A percentile compares a stretch with the other conserved stretches of the same genome.
These are phyloP conservation scores for Apotomis capreana DNA, from an alignment of 2,888 invertebrate species.

Conservation along the genomic window DNA sequence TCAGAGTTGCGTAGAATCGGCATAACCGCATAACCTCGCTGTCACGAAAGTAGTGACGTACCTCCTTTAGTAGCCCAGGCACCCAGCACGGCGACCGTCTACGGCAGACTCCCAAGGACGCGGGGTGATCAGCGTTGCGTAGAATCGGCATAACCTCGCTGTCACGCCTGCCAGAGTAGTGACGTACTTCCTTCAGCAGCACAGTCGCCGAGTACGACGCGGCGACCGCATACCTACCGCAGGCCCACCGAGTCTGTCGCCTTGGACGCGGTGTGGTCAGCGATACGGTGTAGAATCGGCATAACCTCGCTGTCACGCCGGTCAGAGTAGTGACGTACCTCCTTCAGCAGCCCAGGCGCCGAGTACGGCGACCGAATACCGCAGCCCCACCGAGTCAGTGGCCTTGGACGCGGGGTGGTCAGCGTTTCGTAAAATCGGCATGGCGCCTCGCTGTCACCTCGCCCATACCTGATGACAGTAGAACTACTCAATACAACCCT, in stretches of 20 bases:
- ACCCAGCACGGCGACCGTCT: constrained; percentile 67
- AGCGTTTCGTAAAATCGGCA: constrained; percentile 74
- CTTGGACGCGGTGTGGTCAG: constrained; percentile 65
- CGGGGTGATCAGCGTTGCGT: constrained; percentile 65
- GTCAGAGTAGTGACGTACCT: constrained; percentile 52
- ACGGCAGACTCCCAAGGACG: constrained; percentile 61
- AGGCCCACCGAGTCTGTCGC: constrained; percentile 63
- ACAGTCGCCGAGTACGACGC: constrained; percentile 67
- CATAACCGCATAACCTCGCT: background rate
- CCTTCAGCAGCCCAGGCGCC: constrained; percentile 73
- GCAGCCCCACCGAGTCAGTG: constrained; percentile 64
- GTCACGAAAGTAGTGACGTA: background rate
- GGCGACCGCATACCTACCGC: constrained; percentile 71
- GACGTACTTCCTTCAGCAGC: constrained; percentile 71
- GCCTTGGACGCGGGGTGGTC: constrained; percentile 66
- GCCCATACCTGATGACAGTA: constrained; percentile 53
- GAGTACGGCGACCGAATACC: constrained; percentile 73
- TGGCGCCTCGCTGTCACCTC: constrained; percentile 47
- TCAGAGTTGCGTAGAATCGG: too few relatives aligned
- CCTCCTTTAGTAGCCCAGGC: too few relatives aligned
- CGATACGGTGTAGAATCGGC: constrained; percentile 54
- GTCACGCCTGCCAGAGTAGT: background rate
- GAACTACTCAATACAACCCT: background rate
- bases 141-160: background rate
- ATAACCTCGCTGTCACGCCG: too few relatives aligned